A percentile compares a stretch with the other conserved stretches of the same genome.
Evolutionary conservation across 2,888 invertebrate genomes (phyloP).

Genomic region (Fragum sueziense): DNA sequence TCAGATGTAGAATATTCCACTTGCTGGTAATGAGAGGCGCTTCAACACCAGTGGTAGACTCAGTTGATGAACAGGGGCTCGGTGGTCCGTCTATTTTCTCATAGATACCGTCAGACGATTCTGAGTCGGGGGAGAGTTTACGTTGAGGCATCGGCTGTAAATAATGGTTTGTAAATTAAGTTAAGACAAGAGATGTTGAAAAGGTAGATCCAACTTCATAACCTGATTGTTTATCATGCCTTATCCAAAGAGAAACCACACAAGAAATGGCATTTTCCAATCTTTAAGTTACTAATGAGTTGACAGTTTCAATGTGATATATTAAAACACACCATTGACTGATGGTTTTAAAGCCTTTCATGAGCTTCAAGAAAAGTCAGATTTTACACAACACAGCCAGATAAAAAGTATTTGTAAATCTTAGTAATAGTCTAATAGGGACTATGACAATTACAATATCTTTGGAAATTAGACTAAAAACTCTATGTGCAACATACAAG

Average conservation of each 20-base stretch:
- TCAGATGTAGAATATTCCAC: conserved; percentile 46
- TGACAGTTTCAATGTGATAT: no score
- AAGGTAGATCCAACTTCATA: neutral
- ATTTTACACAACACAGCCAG: no score
- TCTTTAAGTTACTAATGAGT: no score
- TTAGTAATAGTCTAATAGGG: no score
- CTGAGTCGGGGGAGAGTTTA: conserved; percentile 39
- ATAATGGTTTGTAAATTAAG: neutral
- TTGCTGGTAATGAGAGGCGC: conserved; percentile 59
- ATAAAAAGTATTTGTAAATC: no score
- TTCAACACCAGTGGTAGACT: conserved; percentile 59
- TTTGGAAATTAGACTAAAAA: no score
- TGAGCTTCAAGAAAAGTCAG: no score
- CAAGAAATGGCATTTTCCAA: no score
- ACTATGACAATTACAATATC: no score
- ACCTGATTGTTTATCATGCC: neutral
- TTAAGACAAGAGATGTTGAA: neutral
- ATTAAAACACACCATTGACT: no score
- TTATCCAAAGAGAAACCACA: neutral
- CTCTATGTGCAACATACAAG: no score
- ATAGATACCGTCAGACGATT: conserved; percentile 62
- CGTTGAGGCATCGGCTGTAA: conserved; percentile 57
- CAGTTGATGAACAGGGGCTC: conserved; percentile 59
- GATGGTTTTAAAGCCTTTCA: no score
- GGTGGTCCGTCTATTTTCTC: conserved; percentile 62